Conservation (phyloP, 2,797 vertebrate genomes). For the Pseudocheirus occidentalis region DNA sequence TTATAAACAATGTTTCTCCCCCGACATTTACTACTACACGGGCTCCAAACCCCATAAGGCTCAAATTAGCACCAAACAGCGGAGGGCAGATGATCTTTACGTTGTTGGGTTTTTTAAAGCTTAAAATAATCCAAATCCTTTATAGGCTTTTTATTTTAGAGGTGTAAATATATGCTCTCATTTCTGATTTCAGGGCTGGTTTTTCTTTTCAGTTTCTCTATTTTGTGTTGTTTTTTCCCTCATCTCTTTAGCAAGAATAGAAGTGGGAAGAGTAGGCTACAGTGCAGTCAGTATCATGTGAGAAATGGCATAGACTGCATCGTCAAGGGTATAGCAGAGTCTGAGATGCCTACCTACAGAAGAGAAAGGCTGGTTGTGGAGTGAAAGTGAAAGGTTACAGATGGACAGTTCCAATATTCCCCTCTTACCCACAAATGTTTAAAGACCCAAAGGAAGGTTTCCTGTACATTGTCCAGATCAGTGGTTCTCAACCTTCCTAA, state of each 20-base stretch:
- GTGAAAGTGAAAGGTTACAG: background rate
- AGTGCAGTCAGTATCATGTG: background rate
- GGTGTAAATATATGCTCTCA: conserved; percentile 1
- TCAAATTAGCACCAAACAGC: conserved; percentile 53
- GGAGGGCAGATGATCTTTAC: conserved; percentile 36
- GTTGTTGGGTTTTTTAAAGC: conserved; percentile 35
- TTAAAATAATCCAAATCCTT: conserved; percentile 38
- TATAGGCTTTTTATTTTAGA: conserved; percentile 36
- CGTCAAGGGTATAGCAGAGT: background rate
- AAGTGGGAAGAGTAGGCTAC: background rate
- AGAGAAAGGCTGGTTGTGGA: background rate
- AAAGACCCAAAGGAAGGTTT: background rate
- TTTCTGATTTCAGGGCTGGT: conserved; percentile 29
- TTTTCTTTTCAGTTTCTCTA: background rate
- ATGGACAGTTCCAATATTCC: background rate
- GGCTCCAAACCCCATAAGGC: conserved; percentile 58
- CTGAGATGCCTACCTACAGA: background rate
- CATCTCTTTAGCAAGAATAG: background rate
- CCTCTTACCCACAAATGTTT: background rate
- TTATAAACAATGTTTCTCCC: conserved; percentile 1
- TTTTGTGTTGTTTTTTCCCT: background rate
- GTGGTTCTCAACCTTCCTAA: too few relatives aligned
- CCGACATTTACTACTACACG: conserved; percentile 47
- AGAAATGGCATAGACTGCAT: background rate
- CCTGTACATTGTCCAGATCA: background rate